Base-by-base conservation (phyloP, 2,888 invertebrate species). In the Venusia cambrica region DNA sequence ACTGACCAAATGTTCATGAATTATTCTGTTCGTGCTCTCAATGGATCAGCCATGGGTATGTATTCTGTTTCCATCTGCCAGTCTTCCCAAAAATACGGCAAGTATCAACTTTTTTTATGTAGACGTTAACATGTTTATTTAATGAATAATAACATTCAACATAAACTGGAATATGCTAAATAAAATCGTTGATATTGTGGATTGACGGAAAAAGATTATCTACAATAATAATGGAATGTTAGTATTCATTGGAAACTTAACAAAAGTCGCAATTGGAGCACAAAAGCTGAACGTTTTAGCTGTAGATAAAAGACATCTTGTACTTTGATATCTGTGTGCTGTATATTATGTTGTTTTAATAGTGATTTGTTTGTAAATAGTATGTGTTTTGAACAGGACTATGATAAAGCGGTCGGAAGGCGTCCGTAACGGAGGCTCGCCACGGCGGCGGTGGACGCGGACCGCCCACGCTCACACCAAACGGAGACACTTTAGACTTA, bases 321-420 rank as follows among this genome's bases (percentile, higher is more conserved):
- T n/a, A n/a, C n/a, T n/a, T n/a, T n/a, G n/a, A 8, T 7, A 11
- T 13, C 10, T 16, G 12, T 21, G 3, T 17, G 9, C 11, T 38
- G 22, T 16, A 18, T 31, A 18, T 19, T 27, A 4, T 19, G 13
- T 10, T 22, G 13, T 13, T 12, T 16, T 25, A 18, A 17, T 19
- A 8, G 8, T 32, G 12, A 9, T 11, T 5, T 21, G 15, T 25
- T n/a, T 22, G 18, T 18, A 26, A 19, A 5, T 1, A n/a, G n/a
- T n/a, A n/a, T n/a, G n/a, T n/a, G n/a, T n/a, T n/a, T n/a, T n/a
- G n/a, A 35, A 11, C 85, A 97, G 97, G 72, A 90, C 93, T 62
- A 94, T 97, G 94, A 94, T 94, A 57, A 97, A 97, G 87, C 89
- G 96, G 63, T 94, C 96, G 19, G 96, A 96, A 74, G 94, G 94